These are phyloP conservation scores for Lontra canadensis DNA, from an alignment of 2,113 vertebrate species.

Conservation along the genomic window DNA sequence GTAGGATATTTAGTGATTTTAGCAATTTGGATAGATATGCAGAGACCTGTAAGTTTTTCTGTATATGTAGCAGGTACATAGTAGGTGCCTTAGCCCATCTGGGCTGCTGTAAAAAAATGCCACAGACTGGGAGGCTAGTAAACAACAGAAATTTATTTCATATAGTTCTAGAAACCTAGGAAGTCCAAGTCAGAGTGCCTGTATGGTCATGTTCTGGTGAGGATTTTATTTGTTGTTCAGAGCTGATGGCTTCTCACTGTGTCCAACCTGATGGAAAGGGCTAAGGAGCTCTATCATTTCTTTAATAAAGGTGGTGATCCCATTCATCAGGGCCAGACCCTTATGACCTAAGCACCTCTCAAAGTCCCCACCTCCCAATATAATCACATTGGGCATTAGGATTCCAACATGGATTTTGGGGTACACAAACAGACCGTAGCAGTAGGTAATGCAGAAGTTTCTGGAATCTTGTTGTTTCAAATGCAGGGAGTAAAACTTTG, in stretches of 20 bases:
- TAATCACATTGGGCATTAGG: not conserved
- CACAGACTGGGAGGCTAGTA: not conserved
- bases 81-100: not conserved
- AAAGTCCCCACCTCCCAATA: not conserved
- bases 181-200: not conserved
- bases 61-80: not conserved
- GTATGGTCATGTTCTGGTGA: not conserved
- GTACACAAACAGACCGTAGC: not conserved
- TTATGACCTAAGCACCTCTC: not conserved
- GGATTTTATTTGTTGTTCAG: not conserved
- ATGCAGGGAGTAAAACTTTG: not conserved
- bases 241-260: not conserved
- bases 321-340: not conserved
- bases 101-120: not conserved
- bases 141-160: not conserved
- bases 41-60: not conserved
- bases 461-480: not conserved
- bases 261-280: not conserved
- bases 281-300: not conserved
- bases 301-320: not conserved
- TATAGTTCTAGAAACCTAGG: not conserved
- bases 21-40: not conserved
- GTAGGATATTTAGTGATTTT: not conserved
- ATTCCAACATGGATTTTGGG: not conserved
- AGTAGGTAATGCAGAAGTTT: not conserved